Base-by-base conservation (phyloP, 2,888 invertebrate species). In the Meiosimyza decipiens region DNA sequence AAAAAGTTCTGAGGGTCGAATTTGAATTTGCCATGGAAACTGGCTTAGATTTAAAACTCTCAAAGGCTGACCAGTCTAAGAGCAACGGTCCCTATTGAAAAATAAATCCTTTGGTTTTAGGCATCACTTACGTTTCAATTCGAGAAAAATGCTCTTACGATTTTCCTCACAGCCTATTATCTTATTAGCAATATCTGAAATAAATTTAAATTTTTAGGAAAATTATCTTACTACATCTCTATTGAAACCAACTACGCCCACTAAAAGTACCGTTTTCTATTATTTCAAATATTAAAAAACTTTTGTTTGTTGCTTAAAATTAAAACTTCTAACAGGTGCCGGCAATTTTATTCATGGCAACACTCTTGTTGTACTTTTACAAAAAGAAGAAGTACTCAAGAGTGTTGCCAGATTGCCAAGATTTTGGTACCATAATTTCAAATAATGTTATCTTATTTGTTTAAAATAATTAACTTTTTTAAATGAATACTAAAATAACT, bases 331-430 rank as follows among this genome's bases (percentile, higher is more conserved):
- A 13, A 60, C 47, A 28, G 59, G 22, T 70, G 22, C 47, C 55
- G 40, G 62, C 54, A 47, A 67, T 67, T 63, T 33, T 7, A 28
- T 63, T 33, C 13, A 28, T 22, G 28, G 62, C 72, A 67, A 62
- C 63, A 67, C 47, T 72, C 62, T 72, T 72, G 57, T 63, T 72
- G 49, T 50, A 40, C 60, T 60, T 60, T 67, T 12, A 62, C 16
- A 40, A 63, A 47, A n/a, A 63, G 9, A 13, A 16, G 62, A 54
- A 57, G 47, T 47, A 50, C 62, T 47, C 47, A 67, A 62, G 67
- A 72, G 55, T 72, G 72, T 63, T 72, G 67, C 72, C 72, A 72
- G 67, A 67, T 67, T 59, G 60, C 47, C 13, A 52, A 33, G 13
- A 16, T 49, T 28, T 62, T 15, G 49, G 57, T 52, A 67, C 33